A percentile compares a stretch with the other conserved stretches of the same genome.
These are phyloP conservation scores for Autographa pulchrina DNA, from an alignment of 2,888 invertebrate species.

Conservation along the genomic window DNA sequence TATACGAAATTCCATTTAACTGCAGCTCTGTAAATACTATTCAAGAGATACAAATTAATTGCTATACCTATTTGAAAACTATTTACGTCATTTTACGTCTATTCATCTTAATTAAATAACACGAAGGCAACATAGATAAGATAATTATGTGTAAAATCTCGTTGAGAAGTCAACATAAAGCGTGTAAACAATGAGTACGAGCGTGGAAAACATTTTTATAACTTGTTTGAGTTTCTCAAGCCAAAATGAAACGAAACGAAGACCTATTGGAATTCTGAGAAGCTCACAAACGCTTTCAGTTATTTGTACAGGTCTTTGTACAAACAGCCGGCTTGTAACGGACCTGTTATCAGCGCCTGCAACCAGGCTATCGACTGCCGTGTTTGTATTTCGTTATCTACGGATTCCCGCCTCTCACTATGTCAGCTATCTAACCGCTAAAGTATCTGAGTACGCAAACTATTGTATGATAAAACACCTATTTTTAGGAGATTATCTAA, in stretches of 20 bases:
- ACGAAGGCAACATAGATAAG: conserved; percentile 3
- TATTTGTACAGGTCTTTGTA: conserved; percentile 61
- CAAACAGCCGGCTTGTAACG: conserved; percentile 70
- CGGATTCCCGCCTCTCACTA: conserved; percentile 76
- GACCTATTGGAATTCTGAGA: conserved; percentile 58
- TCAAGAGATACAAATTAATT: neutral
- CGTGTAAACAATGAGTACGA: conserved; percentile 29
- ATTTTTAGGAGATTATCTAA: conserved; percentile 76
- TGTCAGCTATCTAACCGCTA: conserved; percentile 72
- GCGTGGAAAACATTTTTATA: conserved; percentile 50
- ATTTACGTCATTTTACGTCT: neutral
- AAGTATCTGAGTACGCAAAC: conserved; percentile 70
- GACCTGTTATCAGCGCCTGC: conserved; percentile 77
- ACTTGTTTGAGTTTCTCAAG: conserved; percentile 64
- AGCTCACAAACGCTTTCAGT: conserved; percentile 56
- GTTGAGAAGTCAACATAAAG: conserved; percentile 28
- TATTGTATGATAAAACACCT: conserved; percentile 76
- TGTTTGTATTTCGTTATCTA: conserved; percentile 83
- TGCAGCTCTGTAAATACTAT: neutral
- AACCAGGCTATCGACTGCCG: conserved; percentile 86
- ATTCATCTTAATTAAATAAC: neutral
- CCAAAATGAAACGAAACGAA: conserved; percentile 53
- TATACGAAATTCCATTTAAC: neutral
- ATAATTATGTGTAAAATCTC: neutral
- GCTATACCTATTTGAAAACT: neutral